phyloP scores from a whole-genome alignment of 2,113 vertebrate genomes.

The Silurus glanis region DNA sequence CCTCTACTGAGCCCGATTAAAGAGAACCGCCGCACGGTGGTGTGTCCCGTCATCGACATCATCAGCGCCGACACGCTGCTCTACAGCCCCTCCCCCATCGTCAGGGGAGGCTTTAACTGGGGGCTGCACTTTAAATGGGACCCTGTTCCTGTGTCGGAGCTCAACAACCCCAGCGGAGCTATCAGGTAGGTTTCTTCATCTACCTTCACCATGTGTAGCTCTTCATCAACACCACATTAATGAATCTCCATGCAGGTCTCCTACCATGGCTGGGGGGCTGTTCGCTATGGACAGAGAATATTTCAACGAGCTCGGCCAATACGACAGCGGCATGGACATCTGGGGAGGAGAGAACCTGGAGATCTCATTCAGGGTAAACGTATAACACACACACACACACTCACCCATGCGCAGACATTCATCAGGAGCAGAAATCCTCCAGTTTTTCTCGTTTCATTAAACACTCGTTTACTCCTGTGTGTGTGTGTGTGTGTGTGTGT shows the following conservation, averaged over 20 bases:
- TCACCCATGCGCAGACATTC: not conserved
- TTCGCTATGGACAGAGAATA: constrained; percentile 95
- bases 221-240: not conserved
- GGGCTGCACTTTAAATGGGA: constrained; percentile 99
- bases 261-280: constrained; percentile 97
- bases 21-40: constrained; percentile 77
- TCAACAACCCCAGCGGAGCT: constrained; percentile 75
- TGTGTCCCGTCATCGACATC: constrained; percentile 97
- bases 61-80: constrained; percentile 91
- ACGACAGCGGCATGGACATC: constrained; percentile 96
- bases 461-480: not conserved
- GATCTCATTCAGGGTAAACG: constrained; percentile 93
- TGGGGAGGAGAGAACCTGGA: constrained; percentile 98
- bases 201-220: not conserved
- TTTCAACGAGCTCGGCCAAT: constrained; percentile 89
- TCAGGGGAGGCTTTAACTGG: constrained; percentile 97
- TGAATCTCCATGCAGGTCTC: constrained; percentile 76
- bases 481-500: no score
- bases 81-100: constrained; percentile 91
- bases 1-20: constrained; percentile 81
- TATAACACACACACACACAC: not conserved
- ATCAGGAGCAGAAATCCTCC: constrained; percentile 2
- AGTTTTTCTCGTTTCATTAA: constrained; percentile 3
- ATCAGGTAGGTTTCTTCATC: constrained; percentile 75
- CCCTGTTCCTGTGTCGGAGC: constrained; percentile 83